phyloP scores from a whole-genome alignment of 2,797 vertebrate species.

The Acestrorhynchus altus region DNA sequence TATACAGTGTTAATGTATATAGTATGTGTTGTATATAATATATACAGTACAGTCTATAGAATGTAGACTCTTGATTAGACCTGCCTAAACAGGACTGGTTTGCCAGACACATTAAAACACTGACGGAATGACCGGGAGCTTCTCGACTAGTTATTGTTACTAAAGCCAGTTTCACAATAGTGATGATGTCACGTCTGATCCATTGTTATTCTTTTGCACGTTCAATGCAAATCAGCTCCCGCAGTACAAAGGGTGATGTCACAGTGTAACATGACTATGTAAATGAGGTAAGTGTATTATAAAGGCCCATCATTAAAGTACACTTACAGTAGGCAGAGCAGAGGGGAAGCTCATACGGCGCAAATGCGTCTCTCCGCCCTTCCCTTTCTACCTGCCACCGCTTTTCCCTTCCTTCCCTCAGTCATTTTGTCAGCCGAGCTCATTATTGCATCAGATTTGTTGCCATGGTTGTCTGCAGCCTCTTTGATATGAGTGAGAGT shows the following conservation, averaged over 20 bases:
- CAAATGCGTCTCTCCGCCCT: neutral
- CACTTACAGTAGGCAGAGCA: neutral
- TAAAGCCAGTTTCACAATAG: no score
- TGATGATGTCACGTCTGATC: no score
- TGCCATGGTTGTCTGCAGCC: constrained; percentile 8
- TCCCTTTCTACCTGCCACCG: neutral
- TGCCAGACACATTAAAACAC: no score
- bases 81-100: no score
- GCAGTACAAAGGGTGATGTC: neutral
- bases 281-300: neutral
- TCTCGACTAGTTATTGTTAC: no score
- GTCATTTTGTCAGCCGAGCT: constrained; percentile 30
- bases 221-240: neutral
- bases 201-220: neutral
- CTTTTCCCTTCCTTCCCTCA: neutral
- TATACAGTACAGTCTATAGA: no score
- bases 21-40: no score
- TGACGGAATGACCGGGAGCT: no score
- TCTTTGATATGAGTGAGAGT: constrained; percentile 5
- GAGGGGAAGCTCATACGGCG: no score
- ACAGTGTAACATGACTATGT: neutral
- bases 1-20: no score
- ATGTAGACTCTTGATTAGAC: no score
- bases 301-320: neutral
- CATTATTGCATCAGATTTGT: constrained; percentile 41